These are phyloP conservation scores for Hypomesus transpacificus DNA, from an alignment of 2,113 vertebrate genomes.

Conservation along the genomic window DNA sequence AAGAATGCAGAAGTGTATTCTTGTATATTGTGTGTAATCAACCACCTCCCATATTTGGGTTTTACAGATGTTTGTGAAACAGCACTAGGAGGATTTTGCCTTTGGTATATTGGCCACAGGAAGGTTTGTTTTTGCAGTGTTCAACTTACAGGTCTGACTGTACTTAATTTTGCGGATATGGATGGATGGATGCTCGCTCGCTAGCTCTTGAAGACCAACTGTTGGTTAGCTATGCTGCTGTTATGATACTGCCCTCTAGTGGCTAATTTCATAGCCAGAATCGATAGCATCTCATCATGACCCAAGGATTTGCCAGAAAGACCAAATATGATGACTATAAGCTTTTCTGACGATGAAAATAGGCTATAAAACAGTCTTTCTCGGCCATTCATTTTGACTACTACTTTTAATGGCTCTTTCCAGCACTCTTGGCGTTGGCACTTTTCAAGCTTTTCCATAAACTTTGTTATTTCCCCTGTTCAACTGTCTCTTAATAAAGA, in stretches of 20 bases:
- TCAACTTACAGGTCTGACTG: constrained; percentile 37
- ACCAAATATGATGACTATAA: no score
- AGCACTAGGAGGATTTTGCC: constrained; percentile 38
- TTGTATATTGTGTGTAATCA: constrained; percentile 2
- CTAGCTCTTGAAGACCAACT: neutral
- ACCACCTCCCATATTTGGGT: constrained; percentile 64
- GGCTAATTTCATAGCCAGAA: constrained; percentile 22
- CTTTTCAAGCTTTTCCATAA: constrained; percentile 38
- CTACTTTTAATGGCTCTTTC: no score
- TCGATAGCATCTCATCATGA: no score
- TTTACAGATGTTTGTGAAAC: constrained; percentile 20
- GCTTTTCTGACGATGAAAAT: constrained; percentile 21
- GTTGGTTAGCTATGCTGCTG: constrained; percentile 14
- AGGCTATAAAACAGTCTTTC: constrained; percentile 35
- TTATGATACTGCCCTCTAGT: constrained; percentile 60
- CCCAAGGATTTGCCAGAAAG: no score
- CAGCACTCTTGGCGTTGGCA: no score
- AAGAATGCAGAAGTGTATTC: neutral
- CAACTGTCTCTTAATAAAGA: constrained; percentile 49
- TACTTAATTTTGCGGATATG: neutral
- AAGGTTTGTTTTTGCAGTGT: constrained; percentile 33
- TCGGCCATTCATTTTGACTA: constrained; percentile 44
- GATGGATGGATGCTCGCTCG: neutral
- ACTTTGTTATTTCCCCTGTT: constrained; percentile 40
- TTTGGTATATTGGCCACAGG: constrained; percentile 34